Conservation (phyloP, 2,888 invertebrate species). For the Orchesella flavescens region DNA sequence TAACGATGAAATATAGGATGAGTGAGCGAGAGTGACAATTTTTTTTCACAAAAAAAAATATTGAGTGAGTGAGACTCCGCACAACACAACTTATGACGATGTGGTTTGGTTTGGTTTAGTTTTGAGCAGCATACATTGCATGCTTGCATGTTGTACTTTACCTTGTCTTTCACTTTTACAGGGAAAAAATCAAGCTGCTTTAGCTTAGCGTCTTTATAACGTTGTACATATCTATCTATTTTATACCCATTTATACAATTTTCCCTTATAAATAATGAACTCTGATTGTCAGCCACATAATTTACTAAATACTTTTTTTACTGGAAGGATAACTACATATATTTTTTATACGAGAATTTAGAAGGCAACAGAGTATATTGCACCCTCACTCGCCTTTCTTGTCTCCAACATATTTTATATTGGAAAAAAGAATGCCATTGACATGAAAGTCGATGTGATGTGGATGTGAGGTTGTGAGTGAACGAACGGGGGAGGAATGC, state of each 20-base stretch:
- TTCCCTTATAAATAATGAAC: conserved; percentile 55
- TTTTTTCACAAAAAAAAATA: conserved; percentile 37
- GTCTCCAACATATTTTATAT: conserved; percentile 10
- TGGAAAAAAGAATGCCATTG: conserved; percentile 42
- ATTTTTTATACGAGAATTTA: conserved; percentile 11
- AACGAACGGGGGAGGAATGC: conserved; percentile 37
- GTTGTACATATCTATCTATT: no score
- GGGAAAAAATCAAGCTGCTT: neutral
- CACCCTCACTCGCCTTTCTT: conserved; percentile 38
- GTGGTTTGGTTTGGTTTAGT: conserved; percentile 17
- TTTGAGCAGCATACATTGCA: conserved; percentile 39
- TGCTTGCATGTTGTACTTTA: conserved; percentile 39
- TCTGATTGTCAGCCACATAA: conserved; percentile 46
- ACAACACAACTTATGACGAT: conserved; percentile 15
- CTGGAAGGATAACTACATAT: neutral
- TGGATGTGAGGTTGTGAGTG: no score
- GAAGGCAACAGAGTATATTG: conserved; percentile 17
- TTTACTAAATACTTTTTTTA: conserved; percentile 51
- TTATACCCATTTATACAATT: conserved; percentile 36
- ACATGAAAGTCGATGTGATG: conserved; percentile 11
- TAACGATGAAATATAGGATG: conserved; percentile 63
- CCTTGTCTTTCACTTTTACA: neutral
- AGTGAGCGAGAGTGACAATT: conserved; percentile 60
- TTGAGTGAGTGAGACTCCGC: no score
- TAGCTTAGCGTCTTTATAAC: no score